phyloP scores from a whole-genome alignment of 2,113 vertebrate genomes.

The Cephalopholis sonnerati region DNA sequence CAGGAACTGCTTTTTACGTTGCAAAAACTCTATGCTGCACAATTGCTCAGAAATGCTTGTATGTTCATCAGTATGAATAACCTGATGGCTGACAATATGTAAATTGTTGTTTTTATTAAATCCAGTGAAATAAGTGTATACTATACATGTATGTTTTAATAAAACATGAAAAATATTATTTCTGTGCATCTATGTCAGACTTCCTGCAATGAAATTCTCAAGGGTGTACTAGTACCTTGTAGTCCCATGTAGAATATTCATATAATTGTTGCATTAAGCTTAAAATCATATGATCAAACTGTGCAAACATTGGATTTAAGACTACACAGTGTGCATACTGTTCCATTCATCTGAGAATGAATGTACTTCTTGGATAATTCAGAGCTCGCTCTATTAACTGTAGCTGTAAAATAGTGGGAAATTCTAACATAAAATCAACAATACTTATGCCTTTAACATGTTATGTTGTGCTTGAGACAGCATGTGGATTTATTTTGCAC shows the following conservation, averaged over 20 bases:
- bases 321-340: not conserved
- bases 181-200: slow-evolving; percentile 14
- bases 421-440: not conserved
- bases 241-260: not conserved
- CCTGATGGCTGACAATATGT: slow-evolving; percentile 67
- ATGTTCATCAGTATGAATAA: slow-evolving; percentile 64
- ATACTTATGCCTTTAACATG: not conserved
- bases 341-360: not conserved
- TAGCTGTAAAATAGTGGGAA: not conserved
- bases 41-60: slow-evolving; percentile 63
- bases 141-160: slow-evolving; percentile 75
- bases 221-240: not conserved
- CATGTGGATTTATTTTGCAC: not conserved
- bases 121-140: slow-evolving; percentile 60
- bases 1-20: slow-evolving; percentile 68
- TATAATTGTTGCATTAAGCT: not conserved
- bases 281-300: not conserved
- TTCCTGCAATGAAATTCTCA: not conserved
- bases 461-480: not conserved
- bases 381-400: not conserved
- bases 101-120: slow-evolving; percentile 61
- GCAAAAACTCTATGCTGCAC: slow-evolving; percentile 57
- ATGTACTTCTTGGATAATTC: not conserved
- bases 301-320: not conserved
- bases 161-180: slow-evolving; percentile 65